These are phyloP conservation scores for Rhagoletis pomonella DNA, from an alignment of 1,140 invertebrate genomes.

Conservation along the genomic window DNA sequence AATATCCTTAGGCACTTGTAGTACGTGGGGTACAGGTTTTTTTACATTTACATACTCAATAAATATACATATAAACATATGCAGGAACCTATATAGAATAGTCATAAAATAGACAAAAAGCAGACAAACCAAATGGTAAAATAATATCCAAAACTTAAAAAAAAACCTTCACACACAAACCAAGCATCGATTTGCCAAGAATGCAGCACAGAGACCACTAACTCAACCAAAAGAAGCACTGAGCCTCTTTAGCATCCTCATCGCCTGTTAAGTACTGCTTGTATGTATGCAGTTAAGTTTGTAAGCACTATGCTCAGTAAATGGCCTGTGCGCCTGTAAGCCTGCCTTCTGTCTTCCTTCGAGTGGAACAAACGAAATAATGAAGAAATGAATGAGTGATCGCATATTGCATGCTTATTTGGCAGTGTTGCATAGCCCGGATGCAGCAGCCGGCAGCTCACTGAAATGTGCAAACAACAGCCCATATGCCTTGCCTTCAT, in stretches of 20 bases:
- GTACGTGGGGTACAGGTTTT: not conserved
- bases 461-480: conserved; percentile 2
- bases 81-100: conserved; percentile 25
- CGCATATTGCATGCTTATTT: conserved; percentile 49
- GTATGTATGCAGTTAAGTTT: not conserved
- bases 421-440: conserved; percentile 20
- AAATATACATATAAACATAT: not conserved
- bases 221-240: not conserved
- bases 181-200: conserved; percentile 8
- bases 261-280: not conserved
- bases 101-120: conserved; percentile 42
- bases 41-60: no score
- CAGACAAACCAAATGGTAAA: conserved; percentile 28
- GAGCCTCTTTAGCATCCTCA: not conserved
- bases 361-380: conserved; percentile 44
- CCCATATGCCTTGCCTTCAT: not conserved
- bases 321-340: not conserved
- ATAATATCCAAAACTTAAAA: conserved; percentile 19
- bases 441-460: not conserved
- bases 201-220: not conserved
- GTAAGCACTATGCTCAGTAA: conserved; percentile 15
- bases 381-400: conserved; percentile 49
- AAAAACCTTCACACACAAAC: not conserved
- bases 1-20: not conserved
- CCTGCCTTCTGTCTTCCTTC: conserved; percentile 16